A percentile compares a stretch with the other conserved stretches of the same genome.
Evolutionary conservation across 2,888 invertebrate genomes (phyloP).

Genomic region (Mesochorus sp.): DNA sequence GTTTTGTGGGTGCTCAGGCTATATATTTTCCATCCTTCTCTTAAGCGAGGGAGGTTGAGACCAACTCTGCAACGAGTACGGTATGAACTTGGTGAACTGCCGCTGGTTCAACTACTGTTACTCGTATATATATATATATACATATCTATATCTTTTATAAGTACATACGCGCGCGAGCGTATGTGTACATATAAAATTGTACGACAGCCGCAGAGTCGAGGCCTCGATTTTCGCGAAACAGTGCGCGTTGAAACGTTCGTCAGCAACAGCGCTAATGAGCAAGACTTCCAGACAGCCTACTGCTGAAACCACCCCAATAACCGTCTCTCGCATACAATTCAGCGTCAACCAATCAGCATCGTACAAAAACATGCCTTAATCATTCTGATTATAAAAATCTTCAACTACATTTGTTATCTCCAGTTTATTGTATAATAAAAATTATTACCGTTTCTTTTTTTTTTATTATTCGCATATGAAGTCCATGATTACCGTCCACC

Average conservation of each 20-base stretch:
- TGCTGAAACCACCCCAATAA: constrained; percentile 9
- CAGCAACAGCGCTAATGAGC: constrained; percentile 70
- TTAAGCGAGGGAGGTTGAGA: too few species aligned
- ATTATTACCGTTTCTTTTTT: too few species aligned
- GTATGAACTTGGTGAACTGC: too few species aligned
- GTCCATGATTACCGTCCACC: too few species aligned
- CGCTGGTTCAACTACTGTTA: too few species aligned
- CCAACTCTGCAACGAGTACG: too few species aligned
- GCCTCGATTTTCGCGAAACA: constrained; percentile 33
- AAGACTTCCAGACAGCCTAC: constrained; percentile 67
- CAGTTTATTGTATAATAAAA: too few species aligned
- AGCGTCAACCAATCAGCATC: not conserved
- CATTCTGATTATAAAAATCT: too few species aligned
- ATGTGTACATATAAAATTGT: not conserved
- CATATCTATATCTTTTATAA: too few species aligned
- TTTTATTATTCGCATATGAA: too few species aligned
- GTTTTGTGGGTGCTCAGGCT: not conserved
- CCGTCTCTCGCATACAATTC: constrained; percentile 1
- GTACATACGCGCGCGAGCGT: not conserved
- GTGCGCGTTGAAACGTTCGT: constrained; percentile 47
- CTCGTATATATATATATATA: not conserved
- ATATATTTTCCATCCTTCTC: not conserved
- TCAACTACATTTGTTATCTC: too few species aligned
- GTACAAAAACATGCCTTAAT: too few species aligned
- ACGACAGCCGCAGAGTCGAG: constrained; percentile 19